A percentile compares a stretch with the other conserved stretches of the same genome.
These are phyloP conservation scores for Dynastes hyllus DNA, from an alignment of 2,888 invertebrate genomes.

Conservation along the genomic window DNA sequence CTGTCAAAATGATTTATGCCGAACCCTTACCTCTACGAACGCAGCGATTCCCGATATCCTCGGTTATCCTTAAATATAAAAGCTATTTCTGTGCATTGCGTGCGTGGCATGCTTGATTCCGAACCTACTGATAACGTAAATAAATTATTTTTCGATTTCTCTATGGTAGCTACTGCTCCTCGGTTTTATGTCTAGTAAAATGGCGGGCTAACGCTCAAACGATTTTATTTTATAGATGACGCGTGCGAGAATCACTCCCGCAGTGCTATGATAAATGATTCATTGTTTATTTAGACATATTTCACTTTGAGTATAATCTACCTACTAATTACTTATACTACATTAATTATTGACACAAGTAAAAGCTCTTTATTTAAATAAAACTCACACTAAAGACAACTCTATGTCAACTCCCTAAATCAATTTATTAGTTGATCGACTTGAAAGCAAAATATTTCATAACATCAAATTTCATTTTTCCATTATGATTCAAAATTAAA, in stretches of 20 bases:
- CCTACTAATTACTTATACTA: no score
- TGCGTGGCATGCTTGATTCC: constrained; percentile 51
- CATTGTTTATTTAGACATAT: background rate
- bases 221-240: constrained; percentile 42
- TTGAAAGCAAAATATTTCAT: no score
- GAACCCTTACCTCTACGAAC: constrained; percentile 64
- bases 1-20: constrained; percentile 70
- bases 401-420: no score
- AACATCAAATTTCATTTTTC: no score
- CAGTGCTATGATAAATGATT: constrained; percentile 3
- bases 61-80: constrained; percentile 59
- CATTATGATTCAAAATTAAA: no score
- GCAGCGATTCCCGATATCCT: constrained; percentile 56
- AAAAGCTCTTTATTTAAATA: no score
- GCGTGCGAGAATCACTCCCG: constrained; percentile 17
- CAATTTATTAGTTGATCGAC: no score
- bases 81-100: constrained; percentile 54
- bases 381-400: no score
- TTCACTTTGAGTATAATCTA: no score
- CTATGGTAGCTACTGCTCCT: constrained; percentile 28
- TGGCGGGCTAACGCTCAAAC: constrained; percentile 32
- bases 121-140: constrained; percentile 51
- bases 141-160: constrained; percentile 53
- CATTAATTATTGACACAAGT: no score
- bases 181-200: constrained; percentile 43